Base-by-base conservation (phyloP, 2,797 vertebrate genomes). In the Toxotes lorentzi region DNA sequence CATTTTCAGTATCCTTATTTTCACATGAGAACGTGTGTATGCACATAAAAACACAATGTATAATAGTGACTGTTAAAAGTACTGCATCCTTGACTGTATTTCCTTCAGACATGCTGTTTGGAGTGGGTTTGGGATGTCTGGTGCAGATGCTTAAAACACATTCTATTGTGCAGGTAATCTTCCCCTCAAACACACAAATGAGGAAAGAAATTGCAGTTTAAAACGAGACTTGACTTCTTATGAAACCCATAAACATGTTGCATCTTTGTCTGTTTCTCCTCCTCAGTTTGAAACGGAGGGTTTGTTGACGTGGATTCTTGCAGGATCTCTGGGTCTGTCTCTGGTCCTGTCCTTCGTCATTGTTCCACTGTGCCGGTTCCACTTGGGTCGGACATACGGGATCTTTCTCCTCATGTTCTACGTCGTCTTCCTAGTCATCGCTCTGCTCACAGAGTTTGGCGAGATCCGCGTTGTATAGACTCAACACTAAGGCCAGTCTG, bases 1-100 rank as follows among this genome's bases (percentile, higher is more conserved):
- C 86, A 97, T 99, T 91, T 99, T 99, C 93, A 99, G 98, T 99
- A 99, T 99, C 98, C 96, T 99, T 79, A 32, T 45, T 69, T 67
- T 24, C 1, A 51, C 61, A 12, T 19, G 7, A 51, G 5, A 32
- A 0, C 6, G 4, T 9, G 4, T 30, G 3, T 47, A 19, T 40
- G 1, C 7, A 38, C 68, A 34, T 40, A 4, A 75, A 56, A 72
- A 59, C n/a, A 14, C 40, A 7, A 30, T 45, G 9, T 23, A 62
- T 2, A 30, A 32, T 59, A 76, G 13, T 61, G 1, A 6, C 16
- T 77, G 38, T 58, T n/a, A n/a, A 19, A 9, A 14, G 57, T 40
- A 41, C 0, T 54, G n/a, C 4, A 0, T 79, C 83, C 63, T 98
- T 95, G 95, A 93, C 93, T 72, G 0, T 0, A 24, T 47, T 66